These are phyloP conservation scores for Pterostichus madidus DNA, from an alignment of 2,888 invertebrate genomes.

Conservation along the genomic window DNA sequence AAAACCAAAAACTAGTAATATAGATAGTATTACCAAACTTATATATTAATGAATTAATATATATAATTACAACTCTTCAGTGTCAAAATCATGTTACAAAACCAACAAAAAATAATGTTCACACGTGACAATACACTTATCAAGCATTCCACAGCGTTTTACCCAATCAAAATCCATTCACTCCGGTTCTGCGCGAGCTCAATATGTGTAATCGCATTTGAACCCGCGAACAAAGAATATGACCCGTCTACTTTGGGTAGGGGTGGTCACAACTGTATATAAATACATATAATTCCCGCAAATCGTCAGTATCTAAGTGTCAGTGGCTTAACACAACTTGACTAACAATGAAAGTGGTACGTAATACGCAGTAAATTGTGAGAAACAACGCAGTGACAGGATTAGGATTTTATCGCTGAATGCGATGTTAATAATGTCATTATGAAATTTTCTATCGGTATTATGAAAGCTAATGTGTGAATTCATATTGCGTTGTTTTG, in stretches of 20 bases:
- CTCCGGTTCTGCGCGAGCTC: conserved; percentile 28
- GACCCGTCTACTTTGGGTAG: conserved; percentile 50
- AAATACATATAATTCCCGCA: conserved; percentile 54
- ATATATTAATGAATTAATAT: conserved; percentile 11
- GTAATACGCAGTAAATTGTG: conserved; percentile 45
- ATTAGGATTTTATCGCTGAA: not conserved
- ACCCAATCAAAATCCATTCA: conserved; percentile 40
- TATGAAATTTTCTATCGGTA: conserved; percentile 9
- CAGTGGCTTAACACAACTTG: conserved; percentile 50
- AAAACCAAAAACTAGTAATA: too few species aligned
- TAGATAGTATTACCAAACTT: too few species aligned
- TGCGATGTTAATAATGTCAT: not conserved
- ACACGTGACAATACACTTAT: conserved; percentile 27
- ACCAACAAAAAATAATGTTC: conserved; percentile 6
- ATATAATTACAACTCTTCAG: not conserved
- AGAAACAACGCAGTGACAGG: conserved; percentile 19
- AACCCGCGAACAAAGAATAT: conserved; percentile 51
- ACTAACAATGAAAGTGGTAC: conserved; percentile 65
- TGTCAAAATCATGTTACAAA: conserved; percentile 26
- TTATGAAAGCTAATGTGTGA: conserved; percentile 33
- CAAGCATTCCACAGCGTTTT: conserved; percentile 16
- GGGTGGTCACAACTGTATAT: conserved; percentile 57
- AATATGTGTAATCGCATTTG: conserved; percentile 54
- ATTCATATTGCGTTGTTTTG: conserved; percentile 4
- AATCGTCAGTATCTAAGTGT: conserved; percentile 50